These are phyloP conservation scores for Macrotis lagotis DNA, from an alignment of 2,113 vertebrate genomes.

Conservation along the genomic window DNA sequence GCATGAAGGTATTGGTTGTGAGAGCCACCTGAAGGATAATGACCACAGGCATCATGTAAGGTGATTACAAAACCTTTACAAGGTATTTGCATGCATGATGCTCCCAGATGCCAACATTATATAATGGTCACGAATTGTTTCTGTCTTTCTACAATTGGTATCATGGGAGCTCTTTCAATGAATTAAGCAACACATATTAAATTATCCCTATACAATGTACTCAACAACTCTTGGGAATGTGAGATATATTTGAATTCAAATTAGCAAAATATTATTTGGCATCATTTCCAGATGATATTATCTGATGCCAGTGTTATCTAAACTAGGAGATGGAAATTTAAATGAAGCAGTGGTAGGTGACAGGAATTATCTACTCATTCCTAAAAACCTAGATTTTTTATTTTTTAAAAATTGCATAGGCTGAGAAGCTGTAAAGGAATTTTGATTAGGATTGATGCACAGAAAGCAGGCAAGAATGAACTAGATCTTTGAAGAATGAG, in stretches of 20 bases:
- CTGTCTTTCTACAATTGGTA: background rate
- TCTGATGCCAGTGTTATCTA: background rate
- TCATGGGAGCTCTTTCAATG: background rate
- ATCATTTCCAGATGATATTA: background rate
- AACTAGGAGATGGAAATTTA: background rate
- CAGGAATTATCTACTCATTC: background rate
- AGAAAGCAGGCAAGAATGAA: background rate
- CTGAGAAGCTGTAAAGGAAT: background rate
- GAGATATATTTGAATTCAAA: background rate
- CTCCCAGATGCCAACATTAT: background rate
- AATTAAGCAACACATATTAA: background rate
- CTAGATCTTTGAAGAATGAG: background rate
- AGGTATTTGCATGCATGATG: slow-evolving; percentile 23
- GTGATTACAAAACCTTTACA: slow-evolving; percentile 44
- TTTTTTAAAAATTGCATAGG: background rate
- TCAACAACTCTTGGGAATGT: background rate
- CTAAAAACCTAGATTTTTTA: background rate
- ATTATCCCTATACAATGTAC: background rate
- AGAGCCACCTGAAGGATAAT: background rate
- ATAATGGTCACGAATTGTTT: background rate
- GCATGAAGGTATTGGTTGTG: slow-evolving; percentile 10
- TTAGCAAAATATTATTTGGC: background rate
- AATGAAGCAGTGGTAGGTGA: background rate
- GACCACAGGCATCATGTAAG: background rate
- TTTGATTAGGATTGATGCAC: background rate